Conservation (phyloP, 2,888 invertebrate genomes). For the Acrobasis suavella region DNA sequence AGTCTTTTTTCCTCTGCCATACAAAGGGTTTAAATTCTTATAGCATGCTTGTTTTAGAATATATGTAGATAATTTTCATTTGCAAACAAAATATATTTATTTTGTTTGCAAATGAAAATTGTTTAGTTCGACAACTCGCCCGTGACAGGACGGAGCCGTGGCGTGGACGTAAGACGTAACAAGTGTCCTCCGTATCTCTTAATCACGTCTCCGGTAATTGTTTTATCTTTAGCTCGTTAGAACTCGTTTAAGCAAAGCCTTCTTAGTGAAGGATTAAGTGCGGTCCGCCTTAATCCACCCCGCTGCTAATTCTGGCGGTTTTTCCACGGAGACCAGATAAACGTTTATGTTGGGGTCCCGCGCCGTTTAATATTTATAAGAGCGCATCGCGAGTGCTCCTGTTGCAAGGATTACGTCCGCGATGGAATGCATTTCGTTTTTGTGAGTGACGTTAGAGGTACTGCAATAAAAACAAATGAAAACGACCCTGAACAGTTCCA, state of each 20-base stretch:
- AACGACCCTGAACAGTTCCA: background rate
- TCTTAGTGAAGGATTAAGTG: slow-evolving; percentile 83
- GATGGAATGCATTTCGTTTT: slow-evolving; percentile 63
- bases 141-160: slow-evolving; percentile 48
- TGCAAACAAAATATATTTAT: background rate
- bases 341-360: slow-evolving; percentile 77
- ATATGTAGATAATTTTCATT: background rate
- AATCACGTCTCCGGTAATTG: slow-evolving; percentile 80
- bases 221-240: slow-evolving; percentile 83
- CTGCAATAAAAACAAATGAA: slow-evolving; percentile 48
- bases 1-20: no score
- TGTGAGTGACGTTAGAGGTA: slow-evolving; percentile 53
- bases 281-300: slow-evolving; percentile 80
- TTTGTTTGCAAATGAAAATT: no score
- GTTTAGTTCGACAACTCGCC: slow-evolving; percentile 32
- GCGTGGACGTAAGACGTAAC: slow-evolving; percentile 72
- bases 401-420: slow-evolving; percentile 67
- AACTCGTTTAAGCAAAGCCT: slow-evolving; percentile 83
- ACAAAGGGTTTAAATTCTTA: no score
- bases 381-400: slow-evolving; percentile 65
- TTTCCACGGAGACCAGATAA: slow-evolving; percentile 79
- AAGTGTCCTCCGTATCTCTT: slow-evolving; percentile 81
- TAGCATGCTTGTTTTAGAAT: no score
- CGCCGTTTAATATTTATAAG: slow-evolving; percentile 78
- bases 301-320: slow-evolving; percentile 80